Conservation (phyloP, 1,140 invertebrate genomes). For the Artemia franciscana region DNA sequence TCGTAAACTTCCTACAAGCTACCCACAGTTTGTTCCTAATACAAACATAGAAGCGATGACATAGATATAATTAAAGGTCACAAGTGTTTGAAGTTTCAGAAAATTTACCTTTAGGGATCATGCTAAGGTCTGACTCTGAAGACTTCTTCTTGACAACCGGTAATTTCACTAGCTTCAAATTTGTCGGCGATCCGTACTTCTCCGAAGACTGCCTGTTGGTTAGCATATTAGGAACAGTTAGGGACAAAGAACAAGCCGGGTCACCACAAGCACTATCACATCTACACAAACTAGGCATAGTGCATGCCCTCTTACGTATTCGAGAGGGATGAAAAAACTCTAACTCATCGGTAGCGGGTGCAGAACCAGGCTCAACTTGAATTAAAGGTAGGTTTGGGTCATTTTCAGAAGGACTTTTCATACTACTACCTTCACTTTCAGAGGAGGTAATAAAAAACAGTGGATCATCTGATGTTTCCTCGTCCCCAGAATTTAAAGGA, state of each 20-base stretch:
- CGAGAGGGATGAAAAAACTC: neutral
- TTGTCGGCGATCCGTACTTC: neutral
- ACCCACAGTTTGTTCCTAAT: too few species aligned
- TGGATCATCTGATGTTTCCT: neutral
- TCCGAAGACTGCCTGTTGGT: neutral
- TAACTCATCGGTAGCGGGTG: neutral
- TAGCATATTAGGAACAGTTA: neutral
- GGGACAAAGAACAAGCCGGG: neutral
- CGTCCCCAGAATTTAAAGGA: neutral
- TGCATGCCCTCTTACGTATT: neutral
- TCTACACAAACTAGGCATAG: neutral
- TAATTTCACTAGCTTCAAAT: neutral
- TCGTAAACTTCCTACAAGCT: too few species aligned
- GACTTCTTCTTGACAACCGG: conserved; percentile 30
- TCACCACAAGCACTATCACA: neutral
- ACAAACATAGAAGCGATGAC: too few species aligned
- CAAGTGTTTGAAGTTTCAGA: too few species aligned
- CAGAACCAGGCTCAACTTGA: neutral
- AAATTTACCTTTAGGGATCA: conserved; percentile 67
- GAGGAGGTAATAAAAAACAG: neutral
- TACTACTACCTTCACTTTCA: neutral
- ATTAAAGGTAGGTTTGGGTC: neutral
- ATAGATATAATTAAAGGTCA: too few species aligned
- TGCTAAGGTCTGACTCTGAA: conserved; percentile 76
- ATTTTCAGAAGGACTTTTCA: neutral